Conservation (phyloP, 2,113 vertebrate genomes). For the Pseudopodoces humilis region DNA sequence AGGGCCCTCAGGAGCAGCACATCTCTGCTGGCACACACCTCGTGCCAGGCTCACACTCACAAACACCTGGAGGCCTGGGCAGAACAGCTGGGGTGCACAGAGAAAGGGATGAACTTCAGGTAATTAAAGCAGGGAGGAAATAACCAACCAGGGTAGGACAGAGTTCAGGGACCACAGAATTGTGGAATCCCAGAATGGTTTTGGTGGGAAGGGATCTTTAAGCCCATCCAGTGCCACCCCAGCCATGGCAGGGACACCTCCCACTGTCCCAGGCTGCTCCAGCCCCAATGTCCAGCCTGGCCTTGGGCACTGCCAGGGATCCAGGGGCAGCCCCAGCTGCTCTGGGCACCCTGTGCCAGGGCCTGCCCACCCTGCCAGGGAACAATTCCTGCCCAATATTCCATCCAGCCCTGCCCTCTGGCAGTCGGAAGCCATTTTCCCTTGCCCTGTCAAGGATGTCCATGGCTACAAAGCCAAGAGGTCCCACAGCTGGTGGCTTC, state of each 20-base stretch:
- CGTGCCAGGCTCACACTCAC: rapidly evolving
- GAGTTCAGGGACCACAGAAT: background rate
- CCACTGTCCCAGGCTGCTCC: background rate
- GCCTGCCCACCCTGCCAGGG: background rate
- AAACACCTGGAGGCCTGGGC: rapidly evolving
- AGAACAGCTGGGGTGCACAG: too few relatives aligned
- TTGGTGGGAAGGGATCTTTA: background rate
- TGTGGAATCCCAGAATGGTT: background rate
- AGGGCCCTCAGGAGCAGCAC: background rate
- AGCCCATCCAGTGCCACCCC: rapidly evolving
- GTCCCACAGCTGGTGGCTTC: background rate
- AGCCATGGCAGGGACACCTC: background rate
- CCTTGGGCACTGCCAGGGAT: background rate
- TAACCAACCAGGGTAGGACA: background rate
- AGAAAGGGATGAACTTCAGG: background rate
- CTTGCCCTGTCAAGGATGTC: background rate
- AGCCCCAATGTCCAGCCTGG: rapidly evolving
- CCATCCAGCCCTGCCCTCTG: background rate
- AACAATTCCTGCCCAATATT: background rate
- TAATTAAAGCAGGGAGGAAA: background rate
- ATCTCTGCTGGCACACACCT: background rate
- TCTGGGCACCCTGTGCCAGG: background rate
- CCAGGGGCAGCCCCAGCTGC: background rate
- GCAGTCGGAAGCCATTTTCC: background rate
- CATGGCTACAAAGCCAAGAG: background rate